Conservation (phyloP, 2,888 invertebrate species). For the Tigriopus californicus region DNA sequence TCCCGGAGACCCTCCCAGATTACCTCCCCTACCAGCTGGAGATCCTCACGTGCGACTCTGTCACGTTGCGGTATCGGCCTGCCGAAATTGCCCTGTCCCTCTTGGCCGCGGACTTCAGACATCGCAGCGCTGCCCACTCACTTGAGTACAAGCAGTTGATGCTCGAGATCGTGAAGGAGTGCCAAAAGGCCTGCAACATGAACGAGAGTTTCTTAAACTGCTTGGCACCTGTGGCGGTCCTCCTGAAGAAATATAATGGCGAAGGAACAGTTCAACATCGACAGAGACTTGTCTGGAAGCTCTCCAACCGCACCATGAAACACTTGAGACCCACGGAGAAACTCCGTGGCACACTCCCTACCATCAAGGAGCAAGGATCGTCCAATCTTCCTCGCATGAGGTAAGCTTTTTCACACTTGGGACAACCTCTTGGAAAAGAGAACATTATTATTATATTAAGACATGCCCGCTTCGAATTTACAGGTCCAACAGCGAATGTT, state of each 20-base stretch:
- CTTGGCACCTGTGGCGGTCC: slow-evolving; percentile 41
- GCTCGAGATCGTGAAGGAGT: slow-evolving; percentile 30
- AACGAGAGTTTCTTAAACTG: slow-evolving; percentile 38
- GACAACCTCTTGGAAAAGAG: too few species aligned
- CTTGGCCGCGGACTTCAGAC: slow-evolving; percentile 48
- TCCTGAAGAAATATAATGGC: slow-evolving; percentile 51
- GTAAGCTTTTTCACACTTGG: not conserved
- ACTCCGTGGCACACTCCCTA: slow-evolving; percentile 48
- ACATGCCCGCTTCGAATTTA: slow-evolving; percentile 4
- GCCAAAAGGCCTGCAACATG: slow-evolving; percentile 45
- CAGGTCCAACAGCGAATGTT: slow-evolving; percentile 43
- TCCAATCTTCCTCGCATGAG: slow-evolving; percentile 8
- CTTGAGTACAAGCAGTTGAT: not conserved
- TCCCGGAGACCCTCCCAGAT: slow-evolving; percentile 17
- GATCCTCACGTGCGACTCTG: slow-evolving; percentile 52
- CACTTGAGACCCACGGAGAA: slow-evolving; percentile 53
- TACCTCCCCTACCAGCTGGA: slow-evolving; percentile 38
- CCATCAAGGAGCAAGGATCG: slow-evolving; percentile 41
- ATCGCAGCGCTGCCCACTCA: not conserved
- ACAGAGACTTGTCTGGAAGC: slow-evolving; percentile 54
- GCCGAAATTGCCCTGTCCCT: slow-evolving; percentile 58
- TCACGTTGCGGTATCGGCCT: slow-evolving; percentile 50
- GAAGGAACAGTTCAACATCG: slow-evolving; percentile 39
- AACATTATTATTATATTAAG: not conserved
- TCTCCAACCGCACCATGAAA: slow-evolving; percentile 51